phyloP scores from a whole-genome alignment of 2,797 vertebrate genomes.

The Mareca penelope region DNA sequence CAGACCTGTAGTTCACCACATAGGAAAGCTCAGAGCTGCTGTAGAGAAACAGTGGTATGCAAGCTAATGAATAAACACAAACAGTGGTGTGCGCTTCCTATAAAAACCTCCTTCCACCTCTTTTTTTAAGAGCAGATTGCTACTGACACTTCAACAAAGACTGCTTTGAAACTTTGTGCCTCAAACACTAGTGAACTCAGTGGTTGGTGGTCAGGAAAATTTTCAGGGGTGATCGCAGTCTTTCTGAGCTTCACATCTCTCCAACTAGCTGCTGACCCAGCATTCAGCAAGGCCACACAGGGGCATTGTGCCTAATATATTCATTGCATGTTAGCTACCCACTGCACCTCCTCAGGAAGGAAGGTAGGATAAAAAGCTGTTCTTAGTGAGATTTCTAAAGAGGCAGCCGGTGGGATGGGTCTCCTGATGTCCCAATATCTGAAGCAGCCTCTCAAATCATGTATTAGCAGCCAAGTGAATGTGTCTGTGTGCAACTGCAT shows the following conservation, averaged over 20 bases:
- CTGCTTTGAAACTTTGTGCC: not conserved
- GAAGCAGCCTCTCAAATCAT: not conserved
- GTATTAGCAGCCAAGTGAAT: rapidly evolving
- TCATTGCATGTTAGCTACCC: not conserved
- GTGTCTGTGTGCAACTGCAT: not conserved
- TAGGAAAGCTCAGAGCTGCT: not conserved
- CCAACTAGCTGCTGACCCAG: not conserved
- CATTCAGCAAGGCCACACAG: not conserved
- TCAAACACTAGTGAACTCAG: not conserved
- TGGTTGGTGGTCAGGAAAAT: not conserved
- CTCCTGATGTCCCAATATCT: not conserved
- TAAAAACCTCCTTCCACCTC: not conserved
- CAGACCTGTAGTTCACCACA: not conserved
- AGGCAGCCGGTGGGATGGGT: not conserved
- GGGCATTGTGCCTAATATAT: not conserved
- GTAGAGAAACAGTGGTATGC: not conserved
- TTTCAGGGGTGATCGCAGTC: not conserved
- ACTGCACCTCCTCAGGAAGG: not conserved
- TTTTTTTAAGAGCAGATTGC: not conserved
- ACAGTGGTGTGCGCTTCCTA: not conserved
- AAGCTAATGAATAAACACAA: constrained; percentile 4
- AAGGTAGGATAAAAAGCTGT: not conserved
- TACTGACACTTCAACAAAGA: not conserved
- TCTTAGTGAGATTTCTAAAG: not conserved
- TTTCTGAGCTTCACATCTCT: not conserved